These are phyloP conservation scores for Rissa tridactyla DNA, from an alignment of 2,113 vertebrate genomes.

Conservation along the genomic window DNA sequence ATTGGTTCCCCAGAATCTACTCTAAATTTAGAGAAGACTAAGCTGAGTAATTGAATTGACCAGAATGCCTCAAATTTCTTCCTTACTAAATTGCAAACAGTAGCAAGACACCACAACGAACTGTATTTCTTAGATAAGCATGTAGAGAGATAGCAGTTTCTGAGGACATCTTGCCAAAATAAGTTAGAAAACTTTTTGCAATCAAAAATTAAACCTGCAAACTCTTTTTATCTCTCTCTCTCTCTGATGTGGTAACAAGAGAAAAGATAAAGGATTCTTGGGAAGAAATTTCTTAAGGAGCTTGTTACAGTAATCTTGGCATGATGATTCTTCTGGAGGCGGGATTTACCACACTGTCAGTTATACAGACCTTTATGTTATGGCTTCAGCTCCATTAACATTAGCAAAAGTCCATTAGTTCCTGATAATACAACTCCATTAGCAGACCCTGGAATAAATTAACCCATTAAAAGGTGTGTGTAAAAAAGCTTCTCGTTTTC, in stretches of 20 bases:
- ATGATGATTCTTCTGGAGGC: not conserved
- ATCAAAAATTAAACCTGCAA: not conserved
- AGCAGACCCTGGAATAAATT: not conserved
- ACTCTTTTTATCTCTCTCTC: not conserved
- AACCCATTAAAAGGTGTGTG: not conserved
- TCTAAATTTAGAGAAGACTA: not conserved
- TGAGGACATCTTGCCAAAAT: not conserved
- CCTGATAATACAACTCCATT: not conserved
- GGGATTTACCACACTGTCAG: not conserved
- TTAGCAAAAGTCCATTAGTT: not conserved
- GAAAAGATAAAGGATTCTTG: not conserved
- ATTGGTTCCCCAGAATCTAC: not conserved
- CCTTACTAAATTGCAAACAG: not conserved
- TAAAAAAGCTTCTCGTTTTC: not conserved
- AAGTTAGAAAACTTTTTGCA: not conserved
- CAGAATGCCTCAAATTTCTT: not conserved
- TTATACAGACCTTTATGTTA: not conserved
- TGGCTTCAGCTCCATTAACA: not conserved
- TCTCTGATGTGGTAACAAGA: not conserved
- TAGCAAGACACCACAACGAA: not conserved
- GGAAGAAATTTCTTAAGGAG: not conserved
- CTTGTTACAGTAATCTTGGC: not conserved
- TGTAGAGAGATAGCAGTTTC: not conserved
- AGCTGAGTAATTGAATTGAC: not conserved
- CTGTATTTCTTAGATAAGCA: not conserved